Base-by-base conservation (phyloP, 2,797 vertebrate genomes). In the Pristis pectinata region DNA sequence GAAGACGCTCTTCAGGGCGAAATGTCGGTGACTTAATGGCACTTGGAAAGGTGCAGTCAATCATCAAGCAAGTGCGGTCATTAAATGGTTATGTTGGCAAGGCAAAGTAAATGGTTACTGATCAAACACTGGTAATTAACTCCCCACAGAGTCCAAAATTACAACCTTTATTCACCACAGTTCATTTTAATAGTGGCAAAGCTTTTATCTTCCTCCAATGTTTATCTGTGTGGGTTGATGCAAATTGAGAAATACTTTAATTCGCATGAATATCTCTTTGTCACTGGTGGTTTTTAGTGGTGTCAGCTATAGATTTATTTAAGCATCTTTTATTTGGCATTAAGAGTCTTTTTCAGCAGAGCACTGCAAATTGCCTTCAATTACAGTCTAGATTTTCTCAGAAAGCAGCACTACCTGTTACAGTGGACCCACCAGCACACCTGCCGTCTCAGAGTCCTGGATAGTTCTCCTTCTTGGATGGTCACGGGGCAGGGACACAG, bases 211-310 rank as follows among this genome's bases (percentile, higher is more conserved):
- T 10, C 34, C 56, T 22, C 15, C 8, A 24, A 37, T 64, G 56
- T 91, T 61, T 91, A n/a, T 91, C 17, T 22, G 6, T 91, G 87
- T 91, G 59, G 56, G 87, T 37, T 91, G 59, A 64, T 91, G 30
- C 59, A 61, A 37, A 91, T 91, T 37, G 30, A n/a, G 15, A 64
- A 91, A 91, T 64, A 19, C 87, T 91, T 91, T 91, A 17, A 91
- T 19, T 91, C 17, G 15, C 7, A 37, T 64, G 83, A 59, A 87
- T 1, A 6, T 17, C 30, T 59, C 53, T 59, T 87, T 87, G n/a
- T 37, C 3, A 19, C 34, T 22, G 59, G 87, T 3, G 87, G 61
- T 64, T 37, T 91, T 19, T 91, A 61, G 34, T 24, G 34, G 17
- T 64, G 59, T 37, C 87, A 37, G 87, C 56, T 22, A 34, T 15